Evolutionary conservation across 2,113 vertebrate genomes (phyloP).

Genomic region (Sinocyclocheilus anophthalmus): DNA sequence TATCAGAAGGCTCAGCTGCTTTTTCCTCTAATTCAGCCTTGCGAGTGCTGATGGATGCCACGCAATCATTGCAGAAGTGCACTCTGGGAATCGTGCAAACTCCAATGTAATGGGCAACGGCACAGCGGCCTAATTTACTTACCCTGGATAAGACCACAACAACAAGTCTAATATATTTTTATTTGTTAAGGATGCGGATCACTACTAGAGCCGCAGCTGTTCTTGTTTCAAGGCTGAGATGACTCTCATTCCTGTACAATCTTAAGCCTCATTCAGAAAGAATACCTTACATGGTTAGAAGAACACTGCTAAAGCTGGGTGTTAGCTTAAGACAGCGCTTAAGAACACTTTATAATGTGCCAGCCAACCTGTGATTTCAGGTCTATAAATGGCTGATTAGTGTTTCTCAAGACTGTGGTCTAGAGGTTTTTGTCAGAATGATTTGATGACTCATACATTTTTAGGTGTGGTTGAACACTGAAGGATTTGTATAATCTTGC

Average conservation of each 20-base stretch:
- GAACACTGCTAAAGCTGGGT: constrained; percentile 39
- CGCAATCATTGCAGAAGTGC: constrained; percentile 62
- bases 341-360: constrained; percentile 7
- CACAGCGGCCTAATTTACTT: constrained; percentile 31
- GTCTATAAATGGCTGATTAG: neutral
- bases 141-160: constrained; percentile 21
- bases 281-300: constrained; percentile 70
- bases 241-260: constrained; percentile 60
- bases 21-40: constrained; percentile 32
- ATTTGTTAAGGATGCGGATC: constrained; percentile 18
- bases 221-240: constrained; percentile 33
- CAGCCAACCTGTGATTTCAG: neutral
- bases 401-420: neutral
- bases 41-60: constrained; percentile 58
- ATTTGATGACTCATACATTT: constrained; percentile 3
- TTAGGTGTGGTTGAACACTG: neutral
- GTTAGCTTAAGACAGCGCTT: constrained; percentile 3
- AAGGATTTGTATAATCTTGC: neutral
- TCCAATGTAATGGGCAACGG: constrained; percentile 28
- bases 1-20: constrained; percentile 67
- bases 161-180: constrained; percentile 25
- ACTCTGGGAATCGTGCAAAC: constrained; percentile 48
- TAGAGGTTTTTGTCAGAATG: neutral
- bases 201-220: constrained; percentile 14
- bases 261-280: constrained; percentile 36